Evolutionary conservation across 2,888 invertebrate species (phyloP), one percentile per base, ranked within the genome.

Genomic region (Lymantria dispar): DNA sequence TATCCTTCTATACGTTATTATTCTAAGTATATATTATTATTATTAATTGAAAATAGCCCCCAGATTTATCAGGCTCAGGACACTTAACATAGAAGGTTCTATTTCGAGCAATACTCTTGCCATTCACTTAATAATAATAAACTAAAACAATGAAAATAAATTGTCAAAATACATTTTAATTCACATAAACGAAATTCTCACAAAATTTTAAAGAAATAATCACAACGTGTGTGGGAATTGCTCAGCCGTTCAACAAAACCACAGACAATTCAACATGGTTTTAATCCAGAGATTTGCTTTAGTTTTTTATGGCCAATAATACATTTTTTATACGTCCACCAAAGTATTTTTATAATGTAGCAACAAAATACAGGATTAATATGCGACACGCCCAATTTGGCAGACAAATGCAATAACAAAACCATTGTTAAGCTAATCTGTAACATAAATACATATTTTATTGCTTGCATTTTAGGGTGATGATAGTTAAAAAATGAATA

Each of bases 301-400:
- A 29, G 38, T 47, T 50, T 47, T 47, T 45, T 37, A 22, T 47
- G 29, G 22, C 40, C 43, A 44, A 51, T 50, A 46, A 47, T 45
- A 3, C 31, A 11, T 46, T 50, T 50, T 46, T 43, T 43, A 37
- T 31, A 33, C 45, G 62, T 68, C 65, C 68, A 62, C 70, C 67
- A 58, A 56, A 38, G 57, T 59, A 60, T 60, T 46, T 40, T 56
- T 61, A 45, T 49, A 30, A 39, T 45, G 15, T 44, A 29, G 47
- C 36, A 43, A 74, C 67, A 62, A 64, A 58, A 60, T 62, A 53
- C 45, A 14, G 45, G 39, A 22, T 47, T 58, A 56, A 60, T 62
- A 38, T 8, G 10, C 12, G 67, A 59, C 65, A 69, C 76, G 75
- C 74, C 71, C 72, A 75, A 77, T 74, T 78, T 70, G 64, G 40